A percentile compares a stretch with the other conserved stretches of the same genome.
phyloP scores from a whole-genome alignment of 2,888 invertebrate species.

The Caenorhabditis sp. region DNA sequence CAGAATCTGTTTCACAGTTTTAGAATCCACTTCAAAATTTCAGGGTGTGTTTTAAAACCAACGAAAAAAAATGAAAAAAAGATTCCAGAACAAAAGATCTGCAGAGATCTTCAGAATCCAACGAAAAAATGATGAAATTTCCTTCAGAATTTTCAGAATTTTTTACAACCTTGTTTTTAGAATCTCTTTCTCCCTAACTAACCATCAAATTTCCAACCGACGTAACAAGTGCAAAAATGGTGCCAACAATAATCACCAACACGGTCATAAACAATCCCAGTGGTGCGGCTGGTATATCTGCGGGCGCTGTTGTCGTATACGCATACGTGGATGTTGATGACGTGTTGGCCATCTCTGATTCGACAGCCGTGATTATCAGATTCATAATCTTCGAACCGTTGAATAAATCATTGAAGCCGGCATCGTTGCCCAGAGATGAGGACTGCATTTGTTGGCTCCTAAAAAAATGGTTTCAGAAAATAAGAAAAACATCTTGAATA shows the following conservation, averaged over 20 bases:
- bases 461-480: too few relatives aligned
- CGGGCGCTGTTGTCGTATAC: background rate
- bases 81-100: too few relatives aligned
- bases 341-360: background rate
- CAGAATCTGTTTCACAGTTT: too few relatives aligned
- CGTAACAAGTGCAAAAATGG: conserved; percentile 65
- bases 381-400: background rate
- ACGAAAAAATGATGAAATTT: too few relatives aligned
- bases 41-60: too few relatives aligned
- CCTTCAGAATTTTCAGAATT: background rate
- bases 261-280: background rate
- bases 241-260: conserved; percentile 39
- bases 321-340: background rate
- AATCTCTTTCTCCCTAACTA: conserved; percentile 3
- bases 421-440: background rate
- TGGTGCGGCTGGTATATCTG: background rate
- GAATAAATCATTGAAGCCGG: too few relatives aligned
- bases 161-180: background rate
- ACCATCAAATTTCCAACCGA: conserved; percentile 68
- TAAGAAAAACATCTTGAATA: too few relatives aligned
- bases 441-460: background rate
- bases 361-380: background rate
- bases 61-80: too few relatives aligned
- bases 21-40: too few relatives aligned
- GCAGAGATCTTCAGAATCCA: too few relatives aligned